Percentiles rank a stretch among this genome's conserved stretches.
Evolutionary conservation across 2,113 vertebrate species (phyloP).

Genomic region (Macaca nemestrina): DNA sequence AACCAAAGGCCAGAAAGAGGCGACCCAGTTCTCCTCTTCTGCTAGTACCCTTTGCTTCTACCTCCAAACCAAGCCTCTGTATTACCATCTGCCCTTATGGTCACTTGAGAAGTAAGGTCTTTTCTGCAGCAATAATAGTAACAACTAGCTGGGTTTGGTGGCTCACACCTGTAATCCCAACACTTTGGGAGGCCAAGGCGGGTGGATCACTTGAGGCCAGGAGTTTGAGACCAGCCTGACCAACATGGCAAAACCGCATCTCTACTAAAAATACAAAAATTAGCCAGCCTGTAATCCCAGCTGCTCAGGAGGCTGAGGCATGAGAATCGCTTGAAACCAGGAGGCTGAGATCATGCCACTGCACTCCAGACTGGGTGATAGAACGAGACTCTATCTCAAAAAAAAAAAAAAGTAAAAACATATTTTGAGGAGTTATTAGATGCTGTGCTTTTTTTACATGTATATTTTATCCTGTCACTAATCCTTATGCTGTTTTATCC

Average conservation of each 20-base stretch:
- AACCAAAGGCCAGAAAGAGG: neutral
- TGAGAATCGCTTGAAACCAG: too few species aligned
- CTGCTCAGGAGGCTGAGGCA: too few species aligned
- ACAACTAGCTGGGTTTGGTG: neutral
- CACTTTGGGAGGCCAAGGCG: too few species aligned
- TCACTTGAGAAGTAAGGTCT: neutral
- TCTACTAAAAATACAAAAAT: too few species aligned
- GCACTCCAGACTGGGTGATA: too few species aligned
- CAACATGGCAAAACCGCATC: too few species aligned
- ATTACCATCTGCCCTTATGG: neutral
- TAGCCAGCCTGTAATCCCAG: too few species aligned
- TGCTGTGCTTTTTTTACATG: neutral
- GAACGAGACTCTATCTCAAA: too few species aligned
- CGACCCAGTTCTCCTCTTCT: neutral
- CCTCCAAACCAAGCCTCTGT: neutral
- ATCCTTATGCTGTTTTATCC: neutral
- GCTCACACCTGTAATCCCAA: too few species aligned
- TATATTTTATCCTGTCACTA: neutral
- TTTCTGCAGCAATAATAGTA: neutral
- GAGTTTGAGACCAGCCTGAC: too few species aligned
- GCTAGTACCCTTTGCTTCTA: constrained; percentile 25
- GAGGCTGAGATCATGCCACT: too few species aligned
- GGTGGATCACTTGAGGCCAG: too few species aligned
- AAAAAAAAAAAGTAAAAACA: neutral
- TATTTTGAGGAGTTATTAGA: neutral